Evolutionary conservation across 2,797 vertebrate species (phyloP), one percentile per base, ranked within the genome.

Genomic region (Myoxocephalus aenaeus): DNA sequence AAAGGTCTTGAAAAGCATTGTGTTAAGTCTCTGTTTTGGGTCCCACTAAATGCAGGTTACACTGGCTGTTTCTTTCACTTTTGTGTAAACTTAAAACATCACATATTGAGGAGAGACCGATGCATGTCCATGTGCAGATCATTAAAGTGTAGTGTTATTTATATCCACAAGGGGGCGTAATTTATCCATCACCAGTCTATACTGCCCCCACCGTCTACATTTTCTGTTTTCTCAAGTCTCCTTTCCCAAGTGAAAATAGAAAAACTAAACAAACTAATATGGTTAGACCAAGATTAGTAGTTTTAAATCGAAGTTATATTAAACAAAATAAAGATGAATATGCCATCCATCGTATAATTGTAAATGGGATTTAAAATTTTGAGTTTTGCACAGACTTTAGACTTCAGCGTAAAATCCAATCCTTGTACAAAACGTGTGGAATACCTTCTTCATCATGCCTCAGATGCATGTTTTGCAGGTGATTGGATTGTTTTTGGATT

Each of bases 111-210:
- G 29, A 50, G 14, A 18, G 8, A 1, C 32, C 7, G 10, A 3
- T 27, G 3, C 34, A 29, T n/a, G 46, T 38, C n/a, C 46, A 17
- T 22, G 11, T 15, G 8, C 17, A 7, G 1, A 14, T 46, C 29
- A 65, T 50, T 7, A 81, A 74, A 22, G 11, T 71, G 75, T 38
- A 29, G 15, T n/a, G 5, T 40, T 57, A 6, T 18, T 0, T 65
- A 36, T 13, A 14, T 8, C 78, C 92, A 88, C 87, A 50, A 44
- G 89, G 62, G 17, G 88, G 79, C 38, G 34, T 1, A 56, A 75
- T 80, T 77, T 3, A 75, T 53, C 74, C 11, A 54, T 62, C 7
- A 13, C 40, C 36, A 17, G 2, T 61, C n/a, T 6, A 1, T 3
- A 1, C 0, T 20, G 2, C 2, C 48, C 17, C n/a, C 0, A 34